These are phyloP conservation scores for Hermodice carunculata DNA, from an alignment of 2,888 invertebrate species.

Conservation along the genomic window DNA sequence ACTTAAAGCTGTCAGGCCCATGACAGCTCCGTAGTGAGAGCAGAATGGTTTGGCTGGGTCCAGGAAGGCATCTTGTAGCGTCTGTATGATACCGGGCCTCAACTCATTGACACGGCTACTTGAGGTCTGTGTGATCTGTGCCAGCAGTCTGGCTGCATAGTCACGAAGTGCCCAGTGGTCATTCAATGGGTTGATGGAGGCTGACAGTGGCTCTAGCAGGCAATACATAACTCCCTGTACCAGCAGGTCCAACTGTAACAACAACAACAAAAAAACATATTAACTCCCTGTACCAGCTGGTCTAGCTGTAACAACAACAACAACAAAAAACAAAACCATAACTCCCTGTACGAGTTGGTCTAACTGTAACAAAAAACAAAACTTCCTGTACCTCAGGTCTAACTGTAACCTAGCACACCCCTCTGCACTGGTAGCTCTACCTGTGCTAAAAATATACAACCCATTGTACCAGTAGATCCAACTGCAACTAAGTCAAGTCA, in stretches of 20 bases:
- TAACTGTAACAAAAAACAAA: not conserved
- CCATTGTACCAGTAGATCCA: too few relatives aligned
- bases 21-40: slow-evolving; percentile 68
- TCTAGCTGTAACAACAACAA: not conserved
- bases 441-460: too few relatives aligned
- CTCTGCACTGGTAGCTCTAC: too few relatives aligned
- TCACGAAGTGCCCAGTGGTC: slow-evolving; percentile 69
- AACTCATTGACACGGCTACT: slow-evolving; percentile 60
- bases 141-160: slow-evolving; percentile 65
- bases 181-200: slow-evolving; percentile 57
- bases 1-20: slow-evolving; percentile 64
- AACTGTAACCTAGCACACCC: too few relatives aligned
- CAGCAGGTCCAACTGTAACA: slow-evolving; percentile 52
- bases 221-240: slow-evolving; percentile 65
- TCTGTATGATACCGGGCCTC: slow-evolving; percentile 51
- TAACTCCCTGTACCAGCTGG: too few relatives aligned
- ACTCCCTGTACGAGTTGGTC: not conserved
- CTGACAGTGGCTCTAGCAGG: slow-evolving; percentile 64
- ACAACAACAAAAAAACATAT: too few relatives aligned
- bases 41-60: slow-evolving; percentile 64
- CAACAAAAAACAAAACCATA: not conserved
- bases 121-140: slow-evolving; percentile 65
- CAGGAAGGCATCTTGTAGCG: slow-evolving; percentile 59
- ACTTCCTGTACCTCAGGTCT: too few relatives aligned
- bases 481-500: too few relatives aligned